Evolutionary conservation across 1,140 invertebrate genomes (phyloP).

Genomic region (Campoletis sonorensis): DNA sequence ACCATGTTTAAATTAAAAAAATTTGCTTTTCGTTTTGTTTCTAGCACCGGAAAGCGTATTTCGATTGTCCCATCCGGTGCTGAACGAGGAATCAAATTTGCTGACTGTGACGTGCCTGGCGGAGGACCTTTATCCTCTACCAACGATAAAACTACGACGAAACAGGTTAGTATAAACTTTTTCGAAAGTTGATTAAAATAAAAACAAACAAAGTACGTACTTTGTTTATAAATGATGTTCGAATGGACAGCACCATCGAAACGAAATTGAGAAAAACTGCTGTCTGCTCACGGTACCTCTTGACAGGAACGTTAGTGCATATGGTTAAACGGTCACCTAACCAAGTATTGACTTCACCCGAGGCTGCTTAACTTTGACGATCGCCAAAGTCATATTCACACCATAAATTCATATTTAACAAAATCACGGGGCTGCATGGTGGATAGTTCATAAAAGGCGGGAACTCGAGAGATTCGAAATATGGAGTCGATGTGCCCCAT

Average conservation of each 20-base stretch:
- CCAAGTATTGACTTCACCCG: too few species aligned
- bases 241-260: too few species aligned
- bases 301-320: too few species aligned
- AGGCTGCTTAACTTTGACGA: too few species aligned
- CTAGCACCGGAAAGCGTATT: slow-evolving; percentile 66
- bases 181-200: too few species aligned
- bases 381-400: too few species aligned
- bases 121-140: slow-evolving; percentile 65
- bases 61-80: slow-evolving; percentile 60
- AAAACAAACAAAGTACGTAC: too few species aligned
- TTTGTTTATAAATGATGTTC: too few species aligned
- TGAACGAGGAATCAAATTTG: slow-evolving; percentile 60
- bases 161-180: slow-evolving; percentile 63
- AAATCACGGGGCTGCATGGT: background rate
- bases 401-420: background rate
- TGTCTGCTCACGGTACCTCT: too few species aligned
- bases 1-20: slow-evolving; percentile 31
- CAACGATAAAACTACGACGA: slow-evolving; percentile 63
- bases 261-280: too few species aligned
- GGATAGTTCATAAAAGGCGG: background rate
- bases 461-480: background rate
- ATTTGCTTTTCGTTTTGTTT: slow-evolving; percentile 53
- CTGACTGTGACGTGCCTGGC: slow-evolving; percentile 65
- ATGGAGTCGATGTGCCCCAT: background rate
- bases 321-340: too few species aligned